A percentile compares a stretch with the other conserved stretches of the same genome.
Conservation (phyloP, 2,113 vertebrate species). For the Columbina picui region DNA sequence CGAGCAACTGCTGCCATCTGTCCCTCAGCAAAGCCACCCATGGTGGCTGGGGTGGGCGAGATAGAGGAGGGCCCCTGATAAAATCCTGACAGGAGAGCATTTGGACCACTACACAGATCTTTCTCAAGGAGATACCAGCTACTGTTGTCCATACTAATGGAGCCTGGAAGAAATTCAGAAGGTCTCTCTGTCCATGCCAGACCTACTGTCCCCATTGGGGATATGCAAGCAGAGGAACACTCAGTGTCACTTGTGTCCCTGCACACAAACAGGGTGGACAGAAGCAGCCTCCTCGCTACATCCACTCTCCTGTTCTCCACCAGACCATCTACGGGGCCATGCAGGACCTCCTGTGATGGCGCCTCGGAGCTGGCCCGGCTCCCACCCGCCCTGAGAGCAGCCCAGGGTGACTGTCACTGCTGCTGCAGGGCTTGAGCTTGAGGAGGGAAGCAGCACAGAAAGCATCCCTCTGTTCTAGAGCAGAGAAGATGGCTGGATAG, state of each 20-base stretch:
- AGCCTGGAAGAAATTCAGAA: not conserved
- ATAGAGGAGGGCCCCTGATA: not conserved
- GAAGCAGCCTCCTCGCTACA: not conserved
- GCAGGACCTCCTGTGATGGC: not conserved
- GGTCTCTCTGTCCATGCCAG: not conserved
- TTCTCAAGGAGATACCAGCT: not conserved
- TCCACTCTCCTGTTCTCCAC: not conserved
- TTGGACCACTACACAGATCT: not conserved
- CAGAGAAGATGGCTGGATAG: not conserved
- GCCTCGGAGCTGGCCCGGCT: not conserved
- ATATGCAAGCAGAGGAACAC: not conserved
- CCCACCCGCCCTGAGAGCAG: too few relatives aligned
- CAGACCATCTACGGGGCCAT: not conserved
- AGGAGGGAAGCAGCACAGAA: not conserved
- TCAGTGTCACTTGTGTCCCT: not conserved
- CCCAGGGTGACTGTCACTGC: not conserved
- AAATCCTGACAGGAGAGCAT: not conserved
- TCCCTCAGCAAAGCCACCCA: not conserved
- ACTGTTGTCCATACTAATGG: not conserved
- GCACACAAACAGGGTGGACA: not conserved
- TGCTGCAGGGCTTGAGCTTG: not conserved
- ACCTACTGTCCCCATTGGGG: not conserved
- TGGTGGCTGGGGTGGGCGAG: not conserved
- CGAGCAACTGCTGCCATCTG: fast-evolving
- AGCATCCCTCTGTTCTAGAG: not conserved